Base-by-base conservation (phyloP, 2,888 invertebrate genomes). In the Gordius sp. region DNA sequence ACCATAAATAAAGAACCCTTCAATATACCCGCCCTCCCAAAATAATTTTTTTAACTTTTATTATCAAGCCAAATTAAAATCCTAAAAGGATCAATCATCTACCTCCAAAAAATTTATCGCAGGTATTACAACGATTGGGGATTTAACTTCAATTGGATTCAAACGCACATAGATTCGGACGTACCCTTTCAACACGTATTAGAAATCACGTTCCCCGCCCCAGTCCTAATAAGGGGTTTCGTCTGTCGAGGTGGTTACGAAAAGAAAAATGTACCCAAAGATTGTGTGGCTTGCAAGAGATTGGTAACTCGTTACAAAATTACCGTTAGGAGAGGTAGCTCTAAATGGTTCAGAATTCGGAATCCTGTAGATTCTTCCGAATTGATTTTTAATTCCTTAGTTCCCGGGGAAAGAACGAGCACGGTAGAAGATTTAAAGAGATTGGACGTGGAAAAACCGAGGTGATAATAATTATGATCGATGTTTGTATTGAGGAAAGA, bases 111-210 rank as follows among this genome's bases (percentile, higher is more conserved):
- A n/a, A n/a, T n/a, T n/a, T n/a, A n/a, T n/a, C n/a, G n/a, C 20
- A 47, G 47, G 20, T 47, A 47, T 47, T 47, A 47, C 20, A 47
- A 47, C 23, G 47, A 47, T 47, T 47, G 47, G 47, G 47, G 47
- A 4, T 47, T 47, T 47, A 47, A 47, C 20, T 47, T 47, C 23
- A 47, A 47, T 20, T 47, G 47, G 47, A 20, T 20, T 20, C 47
- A 47, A 20, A 47, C 47, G n/a, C 47, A 47, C 23, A n/a, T 23
- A 20, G 47, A 47, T 18, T n/a, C 47, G 4, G 47, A 47, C 47
- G 13, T 20, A 23, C 47, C 47, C 8, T 47, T 47, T 47, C 47
- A 47, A 20, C 47, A 47, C 20, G 47, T 47, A n/a, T 18, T 47
- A n/a, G 47, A 47, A 20, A 47, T 47, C 4, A 23, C 20, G 4